Conservation (phyloP, 2,113 vertebrate species). For the Cyphomyrus plagiostoma region DNA sequence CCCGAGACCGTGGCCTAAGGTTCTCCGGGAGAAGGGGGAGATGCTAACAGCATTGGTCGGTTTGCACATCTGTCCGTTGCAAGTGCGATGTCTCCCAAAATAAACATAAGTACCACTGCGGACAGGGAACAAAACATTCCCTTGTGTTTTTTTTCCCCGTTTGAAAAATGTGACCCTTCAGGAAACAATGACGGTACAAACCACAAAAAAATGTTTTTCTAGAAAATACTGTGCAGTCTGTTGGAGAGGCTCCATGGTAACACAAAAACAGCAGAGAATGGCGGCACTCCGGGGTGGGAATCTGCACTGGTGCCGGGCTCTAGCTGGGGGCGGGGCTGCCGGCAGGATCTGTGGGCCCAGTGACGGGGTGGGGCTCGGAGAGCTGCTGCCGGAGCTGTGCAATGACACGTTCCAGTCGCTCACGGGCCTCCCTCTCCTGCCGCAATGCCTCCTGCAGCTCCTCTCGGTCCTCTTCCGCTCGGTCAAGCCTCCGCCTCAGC, state of each 20-base stretch:
- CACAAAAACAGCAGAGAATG: background rate
- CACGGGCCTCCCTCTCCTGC: constrained; percentile 73
- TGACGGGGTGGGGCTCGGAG: constrained; percentile 42
- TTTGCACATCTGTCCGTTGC: background rate
- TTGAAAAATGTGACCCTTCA: background rate
- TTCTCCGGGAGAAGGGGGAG: background rate
- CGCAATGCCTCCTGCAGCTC: constrained; percentile 78
- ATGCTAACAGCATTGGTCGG: background rate
- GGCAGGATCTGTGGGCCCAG: background rate
- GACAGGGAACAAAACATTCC: background rate
- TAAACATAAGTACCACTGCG: background rate
- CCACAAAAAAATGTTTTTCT: background rate
- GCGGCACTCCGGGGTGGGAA: background rate
- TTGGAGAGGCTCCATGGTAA: background rate
- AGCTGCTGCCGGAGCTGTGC: constrained; percentile 75
- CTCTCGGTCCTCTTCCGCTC: constrained; percentile 74
- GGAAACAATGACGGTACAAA: background rate
- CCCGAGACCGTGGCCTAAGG: background rate
- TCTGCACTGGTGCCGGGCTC: background rate
- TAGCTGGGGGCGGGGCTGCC: constrained; percentile 6
- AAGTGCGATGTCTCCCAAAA: background rate
- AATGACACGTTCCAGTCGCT: constrained; percentile 76
- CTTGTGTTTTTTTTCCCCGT: background rate
- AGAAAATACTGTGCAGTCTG: background rate
- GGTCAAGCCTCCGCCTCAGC: constrained; percentile 71